Evolutionary conservation across 2,888 invertebrate species (phyloP), one percentile per base, ranked within the genome.

Genomic region (Machimus rusticus): DNA sequence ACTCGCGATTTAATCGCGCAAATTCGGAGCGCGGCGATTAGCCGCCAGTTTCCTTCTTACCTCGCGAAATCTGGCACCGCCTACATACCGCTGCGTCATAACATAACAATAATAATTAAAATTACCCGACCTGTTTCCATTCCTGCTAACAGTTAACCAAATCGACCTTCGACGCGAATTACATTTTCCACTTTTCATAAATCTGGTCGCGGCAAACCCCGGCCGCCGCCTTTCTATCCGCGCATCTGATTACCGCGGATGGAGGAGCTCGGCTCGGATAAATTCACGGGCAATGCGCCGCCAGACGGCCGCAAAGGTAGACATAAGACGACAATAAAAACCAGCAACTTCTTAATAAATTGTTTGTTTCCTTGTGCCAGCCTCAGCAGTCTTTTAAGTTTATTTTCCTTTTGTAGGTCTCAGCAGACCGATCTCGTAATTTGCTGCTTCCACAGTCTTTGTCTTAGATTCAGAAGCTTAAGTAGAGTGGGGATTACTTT

Each of bases 81-180:
- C 77, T 16, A 77, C 77, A 77, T 77, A 39, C 34, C 39, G 9
- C 19, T 39, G 37, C 8, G 39, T 16, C 19, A 39, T 16, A 77
- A 77, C 39, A 77, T 77, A 77, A 77, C 19, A 77, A 77, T 39
- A 77, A 77, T 77, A 77, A 77, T 77, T 39, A 77, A 16, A 37
- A 77, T 77, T 39, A 77, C 4, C 34, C 31, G 77, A 39, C 39
- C 77, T 28, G 77, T 77, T 77, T 77, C 77, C 77, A 77, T 77
- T 77, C 77, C n/a, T 77, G 8, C 37, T 37, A 39, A 37, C 77
- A 39, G 34, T 77, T 77, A 37, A 77, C 77, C 16, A 31, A 39
- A 37, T 77, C 39, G 77, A 77, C 77, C 77, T 77, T 77, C 77
- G 19, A 37, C n/a, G 39, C 77, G 34, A 37, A 39, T 77, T 37